Conservation (phyloP, 2,888 invertebrate genomes). For the Rhodophaea formosa region DNA sequence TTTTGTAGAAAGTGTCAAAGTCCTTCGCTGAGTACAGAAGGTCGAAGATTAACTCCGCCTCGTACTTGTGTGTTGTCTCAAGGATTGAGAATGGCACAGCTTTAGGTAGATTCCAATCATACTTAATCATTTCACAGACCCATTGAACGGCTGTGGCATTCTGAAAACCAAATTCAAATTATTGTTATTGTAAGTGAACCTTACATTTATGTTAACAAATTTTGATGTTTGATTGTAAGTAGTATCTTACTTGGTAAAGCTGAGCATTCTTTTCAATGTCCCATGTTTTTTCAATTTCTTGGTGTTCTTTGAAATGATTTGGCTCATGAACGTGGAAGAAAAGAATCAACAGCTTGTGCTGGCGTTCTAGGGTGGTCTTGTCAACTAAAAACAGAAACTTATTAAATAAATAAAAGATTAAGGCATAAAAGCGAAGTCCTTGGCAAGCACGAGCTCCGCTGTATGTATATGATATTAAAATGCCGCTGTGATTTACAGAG, state of each 20-base stretch:
- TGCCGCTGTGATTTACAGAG: no score
- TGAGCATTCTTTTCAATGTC: slow-evolving; percentile 74
- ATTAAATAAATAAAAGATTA: slow-evolving; percentile 13
- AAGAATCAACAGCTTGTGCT: slow-evolving; percentile 65
- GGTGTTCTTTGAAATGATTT: slow-evolving; percentile 73
- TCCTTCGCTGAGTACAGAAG: slow-evolving; percentile 86
- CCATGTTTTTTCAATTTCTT: slow-evolving; percentile 73
- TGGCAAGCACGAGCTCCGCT: not conserved
- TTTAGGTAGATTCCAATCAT: slow-evolving; percentile 77
- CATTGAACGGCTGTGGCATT: slow-evolving; percentile 78
- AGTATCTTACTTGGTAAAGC: slow-evolving; percentile 64
- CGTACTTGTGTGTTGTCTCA: slow-evolving; percentile 79
- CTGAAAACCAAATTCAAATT: slow-evolving; percentile 41
- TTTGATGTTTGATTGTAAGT: not conserved
- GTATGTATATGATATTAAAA: not conserved
- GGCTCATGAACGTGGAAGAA: slow-evolving; percentile 82
- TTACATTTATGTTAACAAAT: not conserved
- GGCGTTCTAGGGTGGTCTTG: slow-evolving; percentile 62
- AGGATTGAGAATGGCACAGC: slow-evolving; percentile 82
- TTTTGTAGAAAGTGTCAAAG: slow-evolving; percentile 85
- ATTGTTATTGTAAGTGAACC: no score
- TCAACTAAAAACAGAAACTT: slow-evolving; percentile 66
- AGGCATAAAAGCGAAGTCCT: not conserved
- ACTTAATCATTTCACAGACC: slow-evolving; percentile 76
- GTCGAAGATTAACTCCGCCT: slow-evolving; percentile 84